These are phyloP conservation scores for Pangasius larnaudii DNA, from an alignment of 2,797 vertebrate genomes.

Conservation along the genomic window DNA sequence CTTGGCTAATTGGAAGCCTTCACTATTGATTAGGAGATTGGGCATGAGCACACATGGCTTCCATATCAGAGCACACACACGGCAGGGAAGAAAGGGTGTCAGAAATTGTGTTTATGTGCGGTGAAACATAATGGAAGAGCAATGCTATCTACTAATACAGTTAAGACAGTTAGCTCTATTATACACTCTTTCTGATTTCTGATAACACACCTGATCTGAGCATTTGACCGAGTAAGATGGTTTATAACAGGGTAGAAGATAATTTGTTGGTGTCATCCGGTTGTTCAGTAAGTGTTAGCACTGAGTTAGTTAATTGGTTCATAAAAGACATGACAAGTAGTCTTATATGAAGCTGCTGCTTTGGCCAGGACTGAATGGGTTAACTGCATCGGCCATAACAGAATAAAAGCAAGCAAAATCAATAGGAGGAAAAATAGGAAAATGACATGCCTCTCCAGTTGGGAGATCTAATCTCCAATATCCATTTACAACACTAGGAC, in stretches of 20 bases:
- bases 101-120: conserved; percentile 33
- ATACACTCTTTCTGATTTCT: neutral
- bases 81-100: conserved; percentile 48
- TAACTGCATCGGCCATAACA: conserved; percentile 70
- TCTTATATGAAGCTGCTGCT: conserved; percentile 64
- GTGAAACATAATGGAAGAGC: conserved; percentile 36
- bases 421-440: conserved; percentile 83
- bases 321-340: conserved; percentile 50
- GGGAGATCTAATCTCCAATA: conserved; percentile 84
- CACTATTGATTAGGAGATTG: conserved; percentile 68
- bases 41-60: conserved; percentile 61
- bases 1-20: conserved; percentile 65
- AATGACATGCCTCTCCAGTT: conserved; percentile 83
- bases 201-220: neutral
- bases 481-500: conserved; percentile 80
- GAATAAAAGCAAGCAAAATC: conserved; percentile 81
- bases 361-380: conserved; percentile 69
- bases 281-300: conserved; percentile 35
- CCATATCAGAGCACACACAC: conserved; percentile 53
- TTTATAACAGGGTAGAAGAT: neutral
- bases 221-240: neutral
- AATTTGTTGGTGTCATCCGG: conserved; percentile 33
- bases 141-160: conserved; percentile 6
- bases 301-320: conserved; percentile 39
- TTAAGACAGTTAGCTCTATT: neutral